phyloP scores from a whole-genome alignment of 2,797 vertebrate genomes.

The Tinamus major region DNA sequence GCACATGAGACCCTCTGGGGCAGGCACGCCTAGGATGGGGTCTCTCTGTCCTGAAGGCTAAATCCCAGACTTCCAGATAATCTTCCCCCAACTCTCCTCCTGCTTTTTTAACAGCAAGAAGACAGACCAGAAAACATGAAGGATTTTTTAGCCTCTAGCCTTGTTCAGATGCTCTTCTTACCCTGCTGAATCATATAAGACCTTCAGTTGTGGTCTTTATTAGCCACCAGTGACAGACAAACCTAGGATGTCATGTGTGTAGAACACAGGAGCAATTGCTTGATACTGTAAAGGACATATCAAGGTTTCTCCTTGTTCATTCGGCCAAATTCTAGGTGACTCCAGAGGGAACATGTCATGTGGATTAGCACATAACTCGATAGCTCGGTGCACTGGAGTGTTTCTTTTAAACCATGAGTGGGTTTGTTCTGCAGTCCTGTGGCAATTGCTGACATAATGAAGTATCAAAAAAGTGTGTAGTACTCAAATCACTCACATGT shows the following conservation, averaged over 20 bases:
- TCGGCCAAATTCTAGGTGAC: neutral
- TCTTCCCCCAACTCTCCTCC: neutral
- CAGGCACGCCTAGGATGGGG: neutral
- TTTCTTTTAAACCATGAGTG: neutral
- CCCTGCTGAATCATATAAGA: too few relatives aligned
- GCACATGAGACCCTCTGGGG: fast-evolving
- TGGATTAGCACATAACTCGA: neutral
- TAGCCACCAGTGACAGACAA: neutral
- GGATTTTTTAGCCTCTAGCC: neutral
- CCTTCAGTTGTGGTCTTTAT: neutral
- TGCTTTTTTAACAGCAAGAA: neutral
- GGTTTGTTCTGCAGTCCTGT: neutral
- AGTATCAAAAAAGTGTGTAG: fast-evolving
- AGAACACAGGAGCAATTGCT: neutral
- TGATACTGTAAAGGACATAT: neutral
- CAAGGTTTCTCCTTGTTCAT: neutral
- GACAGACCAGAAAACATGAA: neutral
- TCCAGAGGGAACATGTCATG: neutral
- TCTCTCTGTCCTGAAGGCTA: neutral
- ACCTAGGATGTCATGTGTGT: neutral
- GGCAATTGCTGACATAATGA: neutral
- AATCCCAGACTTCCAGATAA: neutral
- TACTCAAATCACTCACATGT: neutral
- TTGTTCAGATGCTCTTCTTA: neutral
- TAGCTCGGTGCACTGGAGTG: neutral